Conservation (phyloP, 2,888 invertebrate genomes). For the Arctia plantaginis region DNA sequence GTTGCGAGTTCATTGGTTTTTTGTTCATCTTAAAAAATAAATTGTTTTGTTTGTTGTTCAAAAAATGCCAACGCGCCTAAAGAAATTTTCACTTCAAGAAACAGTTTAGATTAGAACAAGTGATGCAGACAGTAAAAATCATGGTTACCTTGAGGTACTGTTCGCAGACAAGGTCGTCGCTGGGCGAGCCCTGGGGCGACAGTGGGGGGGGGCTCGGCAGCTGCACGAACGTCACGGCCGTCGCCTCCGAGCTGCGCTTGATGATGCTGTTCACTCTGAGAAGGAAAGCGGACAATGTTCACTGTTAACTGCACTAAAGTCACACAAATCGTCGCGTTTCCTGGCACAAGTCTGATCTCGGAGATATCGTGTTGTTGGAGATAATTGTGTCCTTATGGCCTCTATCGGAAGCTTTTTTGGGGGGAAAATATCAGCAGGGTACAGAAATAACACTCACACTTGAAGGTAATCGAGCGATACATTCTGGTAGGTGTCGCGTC, state of each 20-base stretch:
- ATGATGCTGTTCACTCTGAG: slow-evolving; percentile 93
- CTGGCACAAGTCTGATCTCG: neutral
- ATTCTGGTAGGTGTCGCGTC: slow-evolving; percentile 60
- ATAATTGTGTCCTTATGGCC: neutral
- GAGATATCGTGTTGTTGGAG: neutral
- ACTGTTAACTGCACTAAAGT: neutral
- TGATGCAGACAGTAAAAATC: too few species aligned
- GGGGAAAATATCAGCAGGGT: neutral
- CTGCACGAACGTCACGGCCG: slow-evolving; percentile 97
- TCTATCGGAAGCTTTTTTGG: neutral
- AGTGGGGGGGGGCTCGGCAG: slow-evolving; percentile 93
- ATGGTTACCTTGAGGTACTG: slow-evolving; percentile 72
- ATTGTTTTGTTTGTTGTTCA: too few species aligned
- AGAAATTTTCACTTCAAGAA: too few species aligned
- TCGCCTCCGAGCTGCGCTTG: slow-evolving; percentile 89
- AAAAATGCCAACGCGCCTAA: too few species aligned
- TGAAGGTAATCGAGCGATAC: slow-evolving; percentile 73
- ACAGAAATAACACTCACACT: slow-evolving; percentile 59
- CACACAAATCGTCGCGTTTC: neutral
- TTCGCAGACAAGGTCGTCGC: slow-evolving; percentile 62
- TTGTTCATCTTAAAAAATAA: too few species aligned
- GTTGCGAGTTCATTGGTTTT: too few species aligned
- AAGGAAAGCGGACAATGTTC: neutral
- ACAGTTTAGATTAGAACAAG: neutral
- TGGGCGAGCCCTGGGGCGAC: slow-evolving; percentile 53